These are phyloP conservation scores for Conistra vaccinii DNA, from an alignment of 2,888 invertebrate species.

Conservation along the genomic window DNA sequence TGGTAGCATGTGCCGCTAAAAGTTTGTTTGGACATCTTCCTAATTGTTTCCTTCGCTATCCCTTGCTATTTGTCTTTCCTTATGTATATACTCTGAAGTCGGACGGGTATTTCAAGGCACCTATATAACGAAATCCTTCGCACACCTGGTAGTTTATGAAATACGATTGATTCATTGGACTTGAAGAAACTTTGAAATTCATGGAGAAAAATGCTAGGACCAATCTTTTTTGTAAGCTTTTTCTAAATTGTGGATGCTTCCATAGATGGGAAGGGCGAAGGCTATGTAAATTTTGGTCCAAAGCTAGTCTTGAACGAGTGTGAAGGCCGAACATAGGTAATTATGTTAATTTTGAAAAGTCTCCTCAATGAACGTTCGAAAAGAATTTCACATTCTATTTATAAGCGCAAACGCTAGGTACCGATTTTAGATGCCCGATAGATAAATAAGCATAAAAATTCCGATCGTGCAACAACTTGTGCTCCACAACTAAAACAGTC, in stretches of 20 bases:
- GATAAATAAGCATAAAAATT: not conserved
- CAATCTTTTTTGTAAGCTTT: not conserved
- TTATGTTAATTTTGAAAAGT: not conserved
- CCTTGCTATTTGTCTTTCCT: slow-evolving; percentile 27
- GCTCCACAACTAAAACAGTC: not conserved
- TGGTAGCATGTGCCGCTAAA: slow-evolving; percentile 43
- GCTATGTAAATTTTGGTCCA: not conserved
- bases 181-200: slow-evolving; percentile 1
- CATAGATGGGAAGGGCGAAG: not conserved
- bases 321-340: not conserved
- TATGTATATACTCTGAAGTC: slow-evolving; percentile 9
- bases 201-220: not conserved
- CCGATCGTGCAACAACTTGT: too few species aligned
- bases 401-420: too few species aligned
- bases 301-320: not conserved
- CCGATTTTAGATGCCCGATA: not conserved
- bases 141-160: slow-evolving; percentile 17
- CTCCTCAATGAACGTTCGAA: not conserved
- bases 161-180: slow-evolving; percentile 31
- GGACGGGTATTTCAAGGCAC: slow-evolving; percentile 1
- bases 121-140: not conserved
- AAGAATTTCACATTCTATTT: not conserved
- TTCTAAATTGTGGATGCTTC: not conserved
- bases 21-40: slow-evolving; percentile 37
- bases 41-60: slow-evolving; percentile 49